phyloP scores from a whole-genome alignment of 2,113 vertebrate genomes.

The Perccottus glenii region DNA sequence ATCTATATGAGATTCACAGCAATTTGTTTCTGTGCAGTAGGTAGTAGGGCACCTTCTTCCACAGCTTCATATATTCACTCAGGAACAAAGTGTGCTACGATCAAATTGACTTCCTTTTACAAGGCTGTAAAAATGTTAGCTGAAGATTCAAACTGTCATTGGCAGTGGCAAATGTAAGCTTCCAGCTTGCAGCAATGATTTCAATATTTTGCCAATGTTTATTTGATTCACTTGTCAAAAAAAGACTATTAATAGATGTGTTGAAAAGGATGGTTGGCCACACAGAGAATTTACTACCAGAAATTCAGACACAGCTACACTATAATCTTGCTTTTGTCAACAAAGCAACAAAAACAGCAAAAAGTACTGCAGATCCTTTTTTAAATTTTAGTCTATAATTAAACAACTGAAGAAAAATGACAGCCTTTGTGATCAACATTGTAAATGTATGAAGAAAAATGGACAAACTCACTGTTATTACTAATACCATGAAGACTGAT shows the following conservation, averaged over 20 bases:
- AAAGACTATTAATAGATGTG: background rate
- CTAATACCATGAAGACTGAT: background rate
- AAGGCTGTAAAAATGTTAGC: background rate
- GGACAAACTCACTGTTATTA: background rate
- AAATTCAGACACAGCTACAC: background rate
- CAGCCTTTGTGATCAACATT: background rate
- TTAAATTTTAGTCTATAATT: background rate
- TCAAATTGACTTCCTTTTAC: background rate
- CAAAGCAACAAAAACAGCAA: too few relatives aligned
- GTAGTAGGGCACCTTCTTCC: background rate
- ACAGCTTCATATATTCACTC: background rate
- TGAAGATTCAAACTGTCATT: conserved; percentile 1
- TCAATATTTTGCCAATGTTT: background rate
- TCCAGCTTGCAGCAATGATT: background rate
- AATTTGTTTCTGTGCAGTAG: background rate
- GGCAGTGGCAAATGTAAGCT: background rate
- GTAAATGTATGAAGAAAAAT: background rate
- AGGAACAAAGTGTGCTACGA: background rate
- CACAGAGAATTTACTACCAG: too few relatives aligned
- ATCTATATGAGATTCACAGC: background rate
- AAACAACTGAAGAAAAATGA: background rate
- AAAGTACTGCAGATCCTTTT: background rate
- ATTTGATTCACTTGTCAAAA: background rate
- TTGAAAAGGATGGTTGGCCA: background rate
- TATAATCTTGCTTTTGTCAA: too few relatives aligned